A percentile compares a stretch with the other conserved stretches of the same genome.
phyloP scores from a whole-genome alignment of 2,113 vertebrate genomes.

The Melanerpes aurifrons region DNA sequence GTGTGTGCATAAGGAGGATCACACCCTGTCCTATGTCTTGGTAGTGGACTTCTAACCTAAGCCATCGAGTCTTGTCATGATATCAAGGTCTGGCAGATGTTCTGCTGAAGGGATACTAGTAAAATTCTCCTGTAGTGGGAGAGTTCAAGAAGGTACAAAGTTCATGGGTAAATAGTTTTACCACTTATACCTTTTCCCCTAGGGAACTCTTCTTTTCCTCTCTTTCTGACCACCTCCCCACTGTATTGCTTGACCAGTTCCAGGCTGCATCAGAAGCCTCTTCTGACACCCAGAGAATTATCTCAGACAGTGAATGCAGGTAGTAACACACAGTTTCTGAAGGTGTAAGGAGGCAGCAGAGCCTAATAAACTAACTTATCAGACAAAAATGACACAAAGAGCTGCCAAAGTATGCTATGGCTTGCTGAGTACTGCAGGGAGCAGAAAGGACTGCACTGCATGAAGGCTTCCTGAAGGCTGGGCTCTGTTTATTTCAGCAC shows the following conservation, averaged over 20 bases:
- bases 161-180: not conserved
- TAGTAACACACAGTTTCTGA: not conserved
- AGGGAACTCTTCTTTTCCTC: not conserved
- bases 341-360: not conserved
- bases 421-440: not conserved
- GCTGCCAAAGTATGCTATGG: not conserved
- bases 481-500: not conserved
- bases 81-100: not conserved
- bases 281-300: not conserved
- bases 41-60: not conserved
- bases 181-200: not conserved
- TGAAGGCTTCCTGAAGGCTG: not conserved
- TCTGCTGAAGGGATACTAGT: not conserved
- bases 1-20: fast-evolving
- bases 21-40: not conserved
- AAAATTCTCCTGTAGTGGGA: not conserved
- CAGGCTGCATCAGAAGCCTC: not conserved
- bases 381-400: not conserved
- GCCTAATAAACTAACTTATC: not conserved
- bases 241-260: not conserved
- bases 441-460: not conserved
- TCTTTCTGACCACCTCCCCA: not conserved
- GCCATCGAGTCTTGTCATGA: not conserved
- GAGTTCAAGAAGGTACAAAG: not conserved
- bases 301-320: not conserved